phyloP scores from a whole-genome alignment of 2,113 vertebrate genomes.

The Gymnarchus niloticus region DNA sequence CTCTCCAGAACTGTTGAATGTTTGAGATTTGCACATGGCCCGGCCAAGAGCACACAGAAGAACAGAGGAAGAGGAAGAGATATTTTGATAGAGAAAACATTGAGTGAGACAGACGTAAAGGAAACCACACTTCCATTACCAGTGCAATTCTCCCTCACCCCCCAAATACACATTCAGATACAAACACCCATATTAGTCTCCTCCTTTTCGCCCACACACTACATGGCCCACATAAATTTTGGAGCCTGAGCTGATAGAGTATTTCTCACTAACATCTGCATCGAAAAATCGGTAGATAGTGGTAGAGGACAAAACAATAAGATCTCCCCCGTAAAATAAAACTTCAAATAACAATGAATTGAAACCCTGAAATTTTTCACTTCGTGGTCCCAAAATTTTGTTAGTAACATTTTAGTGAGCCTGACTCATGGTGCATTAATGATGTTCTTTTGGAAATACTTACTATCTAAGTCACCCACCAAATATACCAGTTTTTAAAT shows the following conservation, averaged over 20 bases:
- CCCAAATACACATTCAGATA: constrained; percentile 7
- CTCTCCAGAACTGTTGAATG: constrained; percentile 99
- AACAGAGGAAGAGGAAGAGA: constrained; percentile 23
- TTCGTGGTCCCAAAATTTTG: neutral
- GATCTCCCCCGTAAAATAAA: neutral
- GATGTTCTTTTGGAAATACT: neutral
- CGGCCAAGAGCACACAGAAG: constrained; percentile 67
- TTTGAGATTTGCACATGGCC: constrained; percentile 95
- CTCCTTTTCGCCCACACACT: neutral
- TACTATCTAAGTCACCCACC: neutral
- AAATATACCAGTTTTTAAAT: neutral
- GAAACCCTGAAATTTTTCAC: neutral
- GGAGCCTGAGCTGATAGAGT: neutral
- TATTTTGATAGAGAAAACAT: neutral
- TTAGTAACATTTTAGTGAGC: no score
- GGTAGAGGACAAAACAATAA: neutral
- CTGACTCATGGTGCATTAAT: neutral
- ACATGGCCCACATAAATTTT: neutral
- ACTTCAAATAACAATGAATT: neutral
- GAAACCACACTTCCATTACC: neutral
- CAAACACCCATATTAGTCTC: neutral
- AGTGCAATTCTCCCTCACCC: neutral
- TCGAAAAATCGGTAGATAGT: constrained; percentile 2
- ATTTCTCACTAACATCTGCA: neutral
- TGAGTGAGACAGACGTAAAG: neutral